These are phyloP conservation scores for Gorsachius goisagi DNA, from an alignment of 2,113 vertebrate species.

Conservation along the genomic window DNA sequence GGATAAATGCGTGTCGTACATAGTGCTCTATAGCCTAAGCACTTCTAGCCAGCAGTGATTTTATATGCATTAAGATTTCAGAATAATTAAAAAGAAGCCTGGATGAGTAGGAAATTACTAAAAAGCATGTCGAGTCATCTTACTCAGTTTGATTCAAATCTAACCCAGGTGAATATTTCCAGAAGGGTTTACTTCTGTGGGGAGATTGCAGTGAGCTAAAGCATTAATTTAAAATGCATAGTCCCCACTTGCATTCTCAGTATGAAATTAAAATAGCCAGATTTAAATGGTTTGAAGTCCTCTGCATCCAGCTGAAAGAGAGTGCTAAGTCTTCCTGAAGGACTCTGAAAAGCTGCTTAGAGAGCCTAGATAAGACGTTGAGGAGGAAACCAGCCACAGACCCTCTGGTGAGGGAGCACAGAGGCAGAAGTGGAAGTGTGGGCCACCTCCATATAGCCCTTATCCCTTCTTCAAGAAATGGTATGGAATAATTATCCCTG, in stretches of 20 bases:
- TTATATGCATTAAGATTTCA: not conserved
- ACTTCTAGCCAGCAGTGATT: not conserved
- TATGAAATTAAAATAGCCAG: not conserved
- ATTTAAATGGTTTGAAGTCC: not conserved
- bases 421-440: not conserved
- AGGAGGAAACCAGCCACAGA: not conserved
- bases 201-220: not conserved
- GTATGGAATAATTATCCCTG: not conserved
- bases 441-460: not conserved
- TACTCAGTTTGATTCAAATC: not conserved
- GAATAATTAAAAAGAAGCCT: not conserved
- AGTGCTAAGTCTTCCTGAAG: not conserved
- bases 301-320: not conserved
- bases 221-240: not conserved
- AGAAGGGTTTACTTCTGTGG: not conserved
- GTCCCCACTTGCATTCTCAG: not conserved
- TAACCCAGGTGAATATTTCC: not conserved
- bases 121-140: not conserved
- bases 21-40: not conserved
- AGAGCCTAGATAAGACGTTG: not conserved
- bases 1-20: not conserved
- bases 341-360: not conserved
- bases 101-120: not conserved
- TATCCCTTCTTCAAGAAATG: not conserved
- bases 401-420: not conserved